These are phyloP conservation scores for Eretmochelys imbricata DNA, from an alignment of 2,113 vertebrate species.

Conservation along the genomic window DNA sequence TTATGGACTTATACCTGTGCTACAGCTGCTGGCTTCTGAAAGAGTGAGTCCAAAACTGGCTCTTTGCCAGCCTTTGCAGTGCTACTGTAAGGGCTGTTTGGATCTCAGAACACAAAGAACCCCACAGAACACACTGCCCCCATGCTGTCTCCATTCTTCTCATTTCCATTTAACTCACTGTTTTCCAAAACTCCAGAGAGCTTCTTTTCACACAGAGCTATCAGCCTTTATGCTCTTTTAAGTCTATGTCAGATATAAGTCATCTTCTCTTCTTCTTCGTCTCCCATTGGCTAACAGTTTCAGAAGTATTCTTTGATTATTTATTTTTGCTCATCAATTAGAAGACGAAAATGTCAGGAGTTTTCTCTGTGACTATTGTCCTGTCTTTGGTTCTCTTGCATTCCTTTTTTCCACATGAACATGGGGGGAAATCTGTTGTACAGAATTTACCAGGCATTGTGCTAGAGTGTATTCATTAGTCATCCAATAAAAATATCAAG, in stretches of 20 bases:
- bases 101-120: background rate
- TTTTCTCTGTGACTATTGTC: accelerated
- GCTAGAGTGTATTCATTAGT: accelerated
- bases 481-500: background rate
- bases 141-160: background rate
- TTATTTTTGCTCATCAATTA: background rate
- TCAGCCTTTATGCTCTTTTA: background rate
- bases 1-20: accelerated
- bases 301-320: background rate
- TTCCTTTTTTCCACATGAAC: accelerated
- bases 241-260: background rate
- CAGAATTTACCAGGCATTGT: background rate
- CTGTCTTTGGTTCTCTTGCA: background rate
- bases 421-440: background rate
- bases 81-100: accelerated
- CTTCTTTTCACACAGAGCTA: background rate
- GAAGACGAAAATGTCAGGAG: background rate
- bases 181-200: accelerated
- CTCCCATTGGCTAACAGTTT: background rate
- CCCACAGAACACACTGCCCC: background rate
- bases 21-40: background rate
- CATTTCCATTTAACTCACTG: background rate
- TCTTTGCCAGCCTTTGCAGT: accelerated
- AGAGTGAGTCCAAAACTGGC: background rate
- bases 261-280: background rate